phyloP scores from a whole-genome alignment of 2,797 vertebrate genomes.

The Lepus oiostolus region DNA sequence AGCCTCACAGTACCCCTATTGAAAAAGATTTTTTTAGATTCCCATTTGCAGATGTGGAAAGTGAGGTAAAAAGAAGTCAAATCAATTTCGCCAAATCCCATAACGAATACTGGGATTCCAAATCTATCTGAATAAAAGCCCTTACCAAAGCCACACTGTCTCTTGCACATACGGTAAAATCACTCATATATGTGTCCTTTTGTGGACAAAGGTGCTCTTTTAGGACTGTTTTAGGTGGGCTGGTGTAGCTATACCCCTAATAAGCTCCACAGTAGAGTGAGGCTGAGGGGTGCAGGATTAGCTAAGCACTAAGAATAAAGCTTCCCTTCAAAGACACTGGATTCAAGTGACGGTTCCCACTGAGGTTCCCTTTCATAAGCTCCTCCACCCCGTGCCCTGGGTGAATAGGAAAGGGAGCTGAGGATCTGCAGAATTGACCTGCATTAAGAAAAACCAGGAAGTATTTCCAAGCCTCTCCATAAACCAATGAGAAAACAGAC shows the following conservation, averaged over 20 bases:
- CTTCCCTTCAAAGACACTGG: constrained; percentile 12
- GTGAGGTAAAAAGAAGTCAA: constrained; percentile 40
- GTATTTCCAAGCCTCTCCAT: constrained; percentile 14
- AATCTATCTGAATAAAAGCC: background rate
- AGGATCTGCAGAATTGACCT: background rate
- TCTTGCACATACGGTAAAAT: background rate
- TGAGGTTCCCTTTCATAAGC: background rate
- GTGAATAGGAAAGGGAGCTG: background rate
- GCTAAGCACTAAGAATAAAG: background rate
- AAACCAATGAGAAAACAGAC: background rate
- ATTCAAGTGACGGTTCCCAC: background rate
- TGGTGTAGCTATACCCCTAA: background rate
- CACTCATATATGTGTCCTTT: background rate
- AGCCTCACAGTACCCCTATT: background rate
- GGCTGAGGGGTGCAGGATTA: background rate
- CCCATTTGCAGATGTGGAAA: background rate
- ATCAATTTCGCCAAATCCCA: background rate
- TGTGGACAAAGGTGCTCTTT: background rate
- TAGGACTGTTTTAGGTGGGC: background rate
- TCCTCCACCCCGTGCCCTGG: background rate
- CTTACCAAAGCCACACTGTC: background rate
- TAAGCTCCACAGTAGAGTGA: background rate
- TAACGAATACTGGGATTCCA: background rate
- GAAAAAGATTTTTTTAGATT: background rate
- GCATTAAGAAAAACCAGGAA: constrained; percentile 8